A percentile compares a stretch with the other conserved stretches of the same genome.
These are phyloP conservation scores for Physella acuta DNA, from an alignment of 1,140 invertebrate genomes.

Conservation along the genomic window DNA sequence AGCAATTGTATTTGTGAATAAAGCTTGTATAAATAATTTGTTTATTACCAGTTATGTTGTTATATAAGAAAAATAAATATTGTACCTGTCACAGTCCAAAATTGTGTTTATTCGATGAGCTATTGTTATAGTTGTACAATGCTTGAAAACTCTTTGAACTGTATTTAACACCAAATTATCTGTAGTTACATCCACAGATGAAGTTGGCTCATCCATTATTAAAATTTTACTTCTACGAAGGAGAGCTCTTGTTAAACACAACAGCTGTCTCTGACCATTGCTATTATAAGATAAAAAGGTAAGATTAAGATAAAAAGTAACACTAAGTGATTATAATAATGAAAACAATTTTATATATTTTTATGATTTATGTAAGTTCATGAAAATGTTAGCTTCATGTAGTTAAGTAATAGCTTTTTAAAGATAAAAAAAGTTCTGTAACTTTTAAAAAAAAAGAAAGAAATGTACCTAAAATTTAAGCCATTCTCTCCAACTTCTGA, in stretches of 20 bases:
- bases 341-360: background rate
- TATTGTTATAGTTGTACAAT: slow-evolving; percentile 57
- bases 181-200: slow-evolving; percentile 13
- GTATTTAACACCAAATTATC: slow-evolving; percentile 10
- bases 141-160: slow-evolving; percentile 39
- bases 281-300: no score
- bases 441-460: no score
- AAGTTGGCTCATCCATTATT: slow-evolving; percentile 19
- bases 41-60: background rate
- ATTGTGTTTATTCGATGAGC: slow-evolving; percentile 60
- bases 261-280: slow-evolving; percentile 16
- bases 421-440: no score
- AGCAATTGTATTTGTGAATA: no score
- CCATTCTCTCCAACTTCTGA: slow-evolving; percentile 59
- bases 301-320: no score
- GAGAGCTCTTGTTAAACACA: slow-evolving; percentile 13
- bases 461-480: slow-evolving; percentile 61
- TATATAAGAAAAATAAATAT: background rate
- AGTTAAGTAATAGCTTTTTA: background rate
- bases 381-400: background rate
- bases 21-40: background rate
- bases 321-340: no score
- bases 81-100: slow-evolving; percentile 51
- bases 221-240: slow-evolving; percentile 1
- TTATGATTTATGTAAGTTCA: background rate